Conservation (phyloP, 2,888 invertebrate genomes). For the Torymus auratus region DNA sequence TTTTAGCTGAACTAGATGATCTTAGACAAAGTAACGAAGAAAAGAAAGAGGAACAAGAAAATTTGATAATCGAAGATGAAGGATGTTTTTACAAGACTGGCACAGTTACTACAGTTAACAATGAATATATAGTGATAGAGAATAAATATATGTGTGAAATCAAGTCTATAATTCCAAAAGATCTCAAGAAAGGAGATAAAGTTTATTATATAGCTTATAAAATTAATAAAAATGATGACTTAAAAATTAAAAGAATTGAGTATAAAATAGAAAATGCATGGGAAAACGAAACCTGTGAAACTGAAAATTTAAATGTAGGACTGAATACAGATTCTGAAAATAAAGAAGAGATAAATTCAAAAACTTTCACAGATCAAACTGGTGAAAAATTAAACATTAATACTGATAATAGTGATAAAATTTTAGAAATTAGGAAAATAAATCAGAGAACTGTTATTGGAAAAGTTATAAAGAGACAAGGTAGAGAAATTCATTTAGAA, state of each 20-base stretch:
- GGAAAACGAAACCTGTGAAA: slow-evolving; percentile 66
- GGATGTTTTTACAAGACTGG: slow-evolving; percentile 76
- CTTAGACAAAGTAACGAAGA: slow-evolving; percentile 35
- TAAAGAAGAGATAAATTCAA: slow-evolving; percentile 68
- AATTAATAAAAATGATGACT: slow-evolving; percentile 73
- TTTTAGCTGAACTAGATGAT: slow-evolving; percentile 43
- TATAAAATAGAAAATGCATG: slow-evolving; percentile 76
- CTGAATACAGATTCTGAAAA: slow-evolving; percentile 72
- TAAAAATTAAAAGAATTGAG: slow-evolving; percentile 80
- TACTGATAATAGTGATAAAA: slow-evolving; percentile 1
- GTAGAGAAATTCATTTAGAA: slow-evolving; percentile 77
- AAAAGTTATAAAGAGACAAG: slow-evolving; percentile 75
- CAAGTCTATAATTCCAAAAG: slow-evolving; percentile 69
- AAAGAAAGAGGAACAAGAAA: slow-evolving; percentile 36
- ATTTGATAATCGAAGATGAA: slow-evolving; percentile 52
- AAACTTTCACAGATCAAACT: slow-evolving; percentile 64
- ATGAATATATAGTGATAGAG: slow-evolving; percentile 80
- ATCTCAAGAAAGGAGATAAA: slow-evolving; percentile 78
- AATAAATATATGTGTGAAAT: slow-evolving; percentile 79
- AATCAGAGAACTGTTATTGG: slow-evolving; percentile 72
- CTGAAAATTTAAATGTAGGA: slow-evolving; percentile 67
- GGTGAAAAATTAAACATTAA: not conserved
- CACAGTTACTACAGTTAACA: slow-evolving; percentile 79
- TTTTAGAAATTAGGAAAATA: slow-evolving; percentile 54
- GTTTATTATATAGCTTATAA: slow-evolving; percentile 80